Evolutionary conservation across 2,888 invertebrate species (phyloP).

Genomic region (Campoplex nolae): DNA sequence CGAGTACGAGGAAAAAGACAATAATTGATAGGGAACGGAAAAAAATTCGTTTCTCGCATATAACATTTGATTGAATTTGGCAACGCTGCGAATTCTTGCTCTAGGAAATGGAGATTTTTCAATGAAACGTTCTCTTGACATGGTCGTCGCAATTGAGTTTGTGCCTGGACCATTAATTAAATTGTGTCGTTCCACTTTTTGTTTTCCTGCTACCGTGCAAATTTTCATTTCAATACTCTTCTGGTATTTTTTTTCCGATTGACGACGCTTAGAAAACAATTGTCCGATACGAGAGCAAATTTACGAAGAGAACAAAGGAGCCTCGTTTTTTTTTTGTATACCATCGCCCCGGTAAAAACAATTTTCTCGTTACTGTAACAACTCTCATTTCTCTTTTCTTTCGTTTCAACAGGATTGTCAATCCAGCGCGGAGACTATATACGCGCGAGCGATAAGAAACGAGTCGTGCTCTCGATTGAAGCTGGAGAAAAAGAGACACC

Average conservation of each 20-base stretch:
- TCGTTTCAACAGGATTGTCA: conserved; percentile 58
- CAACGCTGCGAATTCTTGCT: not conserved
- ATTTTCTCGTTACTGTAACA: conserved; percentile 55
- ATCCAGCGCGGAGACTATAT: conserved; percentile 34
- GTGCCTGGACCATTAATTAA: not conserved
- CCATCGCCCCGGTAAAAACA: conserved; percentile 31
- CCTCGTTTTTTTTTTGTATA: not conserved
- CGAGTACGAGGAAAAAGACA: not conserved
- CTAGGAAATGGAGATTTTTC: not conserved
- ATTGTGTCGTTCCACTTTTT: not conserved
- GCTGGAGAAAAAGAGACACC: not conserved
- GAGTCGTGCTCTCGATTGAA: conserved; percentile 32
- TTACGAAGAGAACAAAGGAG: conserved; percentile 14
- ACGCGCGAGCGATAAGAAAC: conserved; percentile 22
- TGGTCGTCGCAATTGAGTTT: not conserved
- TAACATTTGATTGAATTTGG: not conserved
- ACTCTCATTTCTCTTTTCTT: conserved; percentile 40
- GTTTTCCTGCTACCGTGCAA: not conserved
- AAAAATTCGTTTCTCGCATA: not conserved
- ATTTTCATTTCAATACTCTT: not conserved
- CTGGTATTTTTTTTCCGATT: not conserved
- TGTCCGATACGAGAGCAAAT: conserved; percentile 11
- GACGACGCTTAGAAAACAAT: conserved; percentile 47
- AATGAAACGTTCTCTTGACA: not conserved
- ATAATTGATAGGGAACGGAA: not conserved